phyloP scores from a whole-genome alignment of 2,797 vertebrate genomes.

The Melanotaenia maccullochi region DNA sequence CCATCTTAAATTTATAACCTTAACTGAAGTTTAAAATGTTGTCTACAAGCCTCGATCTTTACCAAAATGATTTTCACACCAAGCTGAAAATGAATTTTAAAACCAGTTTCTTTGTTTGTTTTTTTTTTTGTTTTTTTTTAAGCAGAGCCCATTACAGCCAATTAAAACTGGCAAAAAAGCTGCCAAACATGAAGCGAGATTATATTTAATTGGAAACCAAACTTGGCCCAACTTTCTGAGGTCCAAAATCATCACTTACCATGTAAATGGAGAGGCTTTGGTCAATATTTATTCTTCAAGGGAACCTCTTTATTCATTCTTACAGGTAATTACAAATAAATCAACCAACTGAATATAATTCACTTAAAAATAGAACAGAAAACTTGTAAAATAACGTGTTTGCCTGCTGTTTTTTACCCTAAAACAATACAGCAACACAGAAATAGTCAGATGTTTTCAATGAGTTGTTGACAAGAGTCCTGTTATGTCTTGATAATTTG shows the following conservation, averaged over 20 bases:
- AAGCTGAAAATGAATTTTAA: neutral
- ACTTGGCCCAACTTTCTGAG: neutral
- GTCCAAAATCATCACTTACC: neutral
- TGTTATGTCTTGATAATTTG: slow-evolving; percentile 71
- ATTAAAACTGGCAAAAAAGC: neutral
- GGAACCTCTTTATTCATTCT: neutral
- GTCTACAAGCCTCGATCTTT: neutral
- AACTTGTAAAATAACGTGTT: slow-evolving; percentile 23
- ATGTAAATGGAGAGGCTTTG: neutral
- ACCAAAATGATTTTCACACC: neutral
- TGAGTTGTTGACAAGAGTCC: slow-evolving; percentile 59
- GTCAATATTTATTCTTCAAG: neutral
- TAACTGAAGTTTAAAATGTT: neutral
- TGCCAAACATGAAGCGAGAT: neutral
- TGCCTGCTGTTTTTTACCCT: slow-evolving; percentile 39
- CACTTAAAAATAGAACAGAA: slow-evolving; percentile 14
- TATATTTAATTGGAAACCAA: neutral
- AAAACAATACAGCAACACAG: slow-evolving; percentile 44
- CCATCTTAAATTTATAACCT: neutral
- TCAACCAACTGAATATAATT: slow-evolving; percentile 4
- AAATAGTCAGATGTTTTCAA: slow-evolving; percentile 51
- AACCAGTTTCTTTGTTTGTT: neutral
- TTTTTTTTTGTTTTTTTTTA: neutral
- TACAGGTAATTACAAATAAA: neutral
- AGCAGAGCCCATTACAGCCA: neutral